Evolutionary conservation across 2,888 invertebrate genomes (phyloP).

Genomic region (Cerastoderma edule): DNA sequence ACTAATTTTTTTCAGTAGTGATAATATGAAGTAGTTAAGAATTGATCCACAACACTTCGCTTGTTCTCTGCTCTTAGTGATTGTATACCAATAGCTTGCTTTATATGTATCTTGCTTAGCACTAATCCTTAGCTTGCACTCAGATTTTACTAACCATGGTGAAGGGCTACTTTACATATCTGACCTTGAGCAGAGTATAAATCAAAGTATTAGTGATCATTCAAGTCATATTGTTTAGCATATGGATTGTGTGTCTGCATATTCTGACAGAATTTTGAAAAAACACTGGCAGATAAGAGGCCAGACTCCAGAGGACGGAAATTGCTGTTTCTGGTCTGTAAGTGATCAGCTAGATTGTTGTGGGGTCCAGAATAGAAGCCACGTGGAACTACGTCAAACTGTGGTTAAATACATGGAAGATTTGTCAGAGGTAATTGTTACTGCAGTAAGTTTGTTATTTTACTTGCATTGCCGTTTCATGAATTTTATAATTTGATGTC

Average conservation of each 20-base stretch:
- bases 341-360: conserved; percentile 37
- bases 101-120: no score
- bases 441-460: no score
- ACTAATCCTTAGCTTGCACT: conserved; percentile 1
- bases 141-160: not conserved
- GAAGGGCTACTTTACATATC: not conserved
- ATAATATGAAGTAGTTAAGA: not conserved
- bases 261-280: not conserved
- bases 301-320: conserved; percentile 37
- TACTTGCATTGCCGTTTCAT: no score
- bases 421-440: conserved; percentile 27
- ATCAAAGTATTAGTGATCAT: no score
- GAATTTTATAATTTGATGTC: no score
- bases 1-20: not conserved
- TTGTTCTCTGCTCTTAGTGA: no score
- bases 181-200: not conserved
- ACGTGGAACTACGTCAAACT: conserved; percentile 27
- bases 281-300: conserved; percentile 42
- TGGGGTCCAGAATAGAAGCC: not conserved
- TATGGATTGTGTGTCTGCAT: no score
- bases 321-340: conserved; percentile 47
- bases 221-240: conserved; percentile 8
- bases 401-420: conserved; percentile 29
- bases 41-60: not conserved
- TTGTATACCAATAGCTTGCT: no score